A percentile compares a stretch with the other conserved stretches of the same genome.
phyloP scores from a whole-genome alignment of 2,113 vertebrate genomes.

The Acrocephalus arundinaceus region DNA sequence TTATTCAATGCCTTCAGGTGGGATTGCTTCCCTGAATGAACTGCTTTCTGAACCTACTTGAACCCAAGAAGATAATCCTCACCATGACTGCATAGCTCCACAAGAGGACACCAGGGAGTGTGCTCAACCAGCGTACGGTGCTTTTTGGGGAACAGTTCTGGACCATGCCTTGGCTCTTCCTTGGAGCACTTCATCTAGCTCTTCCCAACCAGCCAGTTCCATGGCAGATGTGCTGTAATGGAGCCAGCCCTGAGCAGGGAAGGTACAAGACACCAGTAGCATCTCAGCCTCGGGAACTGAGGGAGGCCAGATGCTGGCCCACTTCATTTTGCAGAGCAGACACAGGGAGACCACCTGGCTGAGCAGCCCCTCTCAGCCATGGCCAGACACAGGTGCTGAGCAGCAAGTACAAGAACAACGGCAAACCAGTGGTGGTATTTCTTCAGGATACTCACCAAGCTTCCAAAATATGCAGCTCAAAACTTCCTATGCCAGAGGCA shows the following conservation, averaged over 20 bases:
- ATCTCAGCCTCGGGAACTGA: background rate
- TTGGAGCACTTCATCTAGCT: background rate
- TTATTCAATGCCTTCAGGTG: background rate
- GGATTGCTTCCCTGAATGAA: background rate
- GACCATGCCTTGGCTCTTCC: background rate
- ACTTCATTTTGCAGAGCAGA: background rate
- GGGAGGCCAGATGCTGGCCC: rapidly evolving
- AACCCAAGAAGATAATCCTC: background rate
- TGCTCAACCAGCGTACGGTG: background rate
- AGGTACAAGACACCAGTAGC: background rate
- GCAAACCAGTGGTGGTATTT: background rate
- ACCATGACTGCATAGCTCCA: background rate
- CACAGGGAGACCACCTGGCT: background rate
- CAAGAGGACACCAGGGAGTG: background rate
- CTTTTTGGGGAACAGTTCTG: background rate
- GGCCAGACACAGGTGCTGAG: background rate
- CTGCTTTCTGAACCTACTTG: background rate
- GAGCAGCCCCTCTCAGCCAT: background rate
- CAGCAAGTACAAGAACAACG: background rate
- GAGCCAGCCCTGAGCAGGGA: background rate
- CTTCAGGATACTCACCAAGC: background rate
- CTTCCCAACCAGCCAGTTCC: background rate
- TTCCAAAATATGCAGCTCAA: conserved; percentile 18
- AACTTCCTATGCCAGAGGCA: conserved; percentile 20
- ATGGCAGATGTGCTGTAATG: rapidly evolving